Percentiles rank a stretch among this genome's conserved stretches.
These are phyloP conservation scores for Fragum whitleyi DNA, from an alignment of 2,888 invertebrate genomes.

Conservation along the genomic window DNA sequence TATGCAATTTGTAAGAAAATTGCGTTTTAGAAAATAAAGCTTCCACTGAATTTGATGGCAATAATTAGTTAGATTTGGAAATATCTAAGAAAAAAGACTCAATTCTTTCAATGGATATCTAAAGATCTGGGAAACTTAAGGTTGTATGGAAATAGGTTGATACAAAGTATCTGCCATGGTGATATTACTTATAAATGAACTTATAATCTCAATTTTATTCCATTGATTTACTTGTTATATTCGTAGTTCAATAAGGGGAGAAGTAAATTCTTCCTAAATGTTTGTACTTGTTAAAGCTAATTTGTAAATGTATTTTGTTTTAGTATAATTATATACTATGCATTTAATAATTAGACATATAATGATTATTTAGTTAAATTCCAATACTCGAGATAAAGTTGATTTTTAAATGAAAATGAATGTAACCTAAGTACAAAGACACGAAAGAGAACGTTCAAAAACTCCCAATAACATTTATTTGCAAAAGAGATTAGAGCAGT, in stretches of 20 bases:
- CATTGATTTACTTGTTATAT: neutral
- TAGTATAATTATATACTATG: conserved; percentile 21
- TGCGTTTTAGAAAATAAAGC: no score
- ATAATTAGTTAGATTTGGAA: no score
- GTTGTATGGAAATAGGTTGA: neutral
- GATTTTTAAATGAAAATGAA: conserved; percentile 7
- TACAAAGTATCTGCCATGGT: neutral
- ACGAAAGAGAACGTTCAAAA: no score
- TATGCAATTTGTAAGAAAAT: no score
- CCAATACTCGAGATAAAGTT: conserved; percentile 11
- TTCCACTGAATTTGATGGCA: no score
- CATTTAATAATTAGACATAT: conserved; percentile 6
- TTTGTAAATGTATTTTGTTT: neutral
- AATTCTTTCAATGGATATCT: neutral
- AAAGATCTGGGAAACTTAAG: no score
- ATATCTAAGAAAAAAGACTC: neutral
- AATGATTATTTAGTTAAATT: conserved; percentile 8
- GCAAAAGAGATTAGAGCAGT: no score
- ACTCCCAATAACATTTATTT: no score
- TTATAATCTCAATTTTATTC: neutral
- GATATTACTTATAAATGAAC: neutral
- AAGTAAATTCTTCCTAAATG: neutral
- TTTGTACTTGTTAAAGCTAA: neutral
- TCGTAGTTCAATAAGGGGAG: conserved; percentile 10
- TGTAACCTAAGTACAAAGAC: neutral